phyloP scores from a whole-genome alignment of 2,888 invertebrate species.

The Drosophila antonietae region DNA sequence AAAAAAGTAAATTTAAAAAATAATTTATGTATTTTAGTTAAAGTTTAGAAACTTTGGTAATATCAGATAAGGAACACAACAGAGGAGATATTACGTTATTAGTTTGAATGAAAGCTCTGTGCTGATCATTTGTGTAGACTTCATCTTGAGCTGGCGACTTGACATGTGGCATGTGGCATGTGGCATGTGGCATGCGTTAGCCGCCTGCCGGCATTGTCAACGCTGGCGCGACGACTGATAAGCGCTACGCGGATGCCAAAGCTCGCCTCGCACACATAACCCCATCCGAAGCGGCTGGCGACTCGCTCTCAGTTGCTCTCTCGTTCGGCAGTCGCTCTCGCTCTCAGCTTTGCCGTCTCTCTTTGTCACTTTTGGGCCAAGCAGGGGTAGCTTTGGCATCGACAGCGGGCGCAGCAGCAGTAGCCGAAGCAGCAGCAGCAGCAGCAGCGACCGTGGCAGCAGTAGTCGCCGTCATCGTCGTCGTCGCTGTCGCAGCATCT shows the following conservation, averaged over 20 bases:
- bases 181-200: slow-evolving; percentile 26
- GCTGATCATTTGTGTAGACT: not conserved
- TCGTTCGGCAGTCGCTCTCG: slow-evolving; percentile 7
- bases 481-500: slow-evolving; percentile 15
- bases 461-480: not conserved
- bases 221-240: slow-evolving; percentile 66
- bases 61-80: not conserved
- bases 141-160: not conserved
- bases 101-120: not conserved
- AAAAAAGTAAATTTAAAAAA: too few species aligned
- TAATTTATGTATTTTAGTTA: too few species aligned
- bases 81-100: too few species aligned
- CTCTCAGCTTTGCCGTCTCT: slow-evolving; percentile 1
- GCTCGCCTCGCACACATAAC: slow-evolving; percentile 57
- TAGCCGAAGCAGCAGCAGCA: not conserved
- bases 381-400: slow-evolving; percentile 41
- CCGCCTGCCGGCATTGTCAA: slow-evolving; percentile 43
- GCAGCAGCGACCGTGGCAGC: slow-evolving; percentile 10
- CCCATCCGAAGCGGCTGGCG: slow-evolving; percentile 45
- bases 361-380: slow-evolving; percentile 1
- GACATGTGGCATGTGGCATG: slow-evolving; percentile 20
- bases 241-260: slow-evolving; percentile 59
- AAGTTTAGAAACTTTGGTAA: not conserved
- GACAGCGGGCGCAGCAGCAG: slow-evolving; percentile 17
- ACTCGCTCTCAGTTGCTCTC: slow-evolving; percentile 29